These are phyloP conservation scores for Spizella passerina DNA, from an alignment of 2,797 vertebrate species.

Conservation along the genomic window DNA sequence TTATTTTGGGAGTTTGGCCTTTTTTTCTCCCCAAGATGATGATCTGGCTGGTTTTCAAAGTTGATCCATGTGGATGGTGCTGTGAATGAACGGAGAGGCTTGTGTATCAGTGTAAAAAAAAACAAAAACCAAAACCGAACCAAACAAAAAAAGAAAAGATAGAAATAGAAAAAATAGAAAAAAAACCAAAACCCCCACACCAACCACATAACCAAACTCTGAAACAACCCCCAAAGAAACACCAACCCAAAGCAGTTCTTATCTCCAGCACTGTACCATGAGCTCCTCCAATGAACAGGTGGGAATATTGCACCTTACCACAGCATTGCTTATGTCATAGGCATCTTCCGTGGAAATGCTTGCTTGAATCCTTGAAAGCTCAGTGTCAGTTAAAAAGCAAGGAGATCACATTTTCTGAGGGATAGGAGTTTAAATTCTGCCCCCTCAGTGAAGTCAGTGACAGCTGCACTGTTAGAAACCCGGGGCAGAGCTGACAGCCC, in stretches of 20 bases:
- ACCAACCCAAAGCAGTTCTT: background rate
- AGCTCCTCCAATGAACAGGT: background rate
- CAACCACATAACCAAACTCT: background rate
- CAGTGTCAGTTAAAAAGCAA: background rate
- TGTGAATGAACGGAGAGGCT: background rate
- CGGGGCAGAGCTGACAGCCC: background rate
- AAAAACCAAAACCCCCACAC: background rate
- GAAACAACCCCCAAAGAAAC: background rate
- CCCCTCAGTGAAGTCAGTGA: conserved; percentile 26
- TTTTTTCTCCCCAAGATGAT: background rate
- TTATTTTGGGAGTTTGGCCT: background rate
- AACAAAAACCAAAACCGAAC: too few relatives aligned
- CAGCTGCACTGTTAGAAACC: conserved; percentile 7
- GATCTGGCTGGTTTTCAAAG: background rate
- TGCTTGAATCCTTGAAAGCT: background rate
- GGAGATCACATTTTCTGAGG: background rate
- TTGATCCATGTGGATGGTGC: background rate
- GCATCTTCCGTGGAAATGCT: background rate
- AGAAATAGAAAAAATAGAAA: too few relatives aligned
- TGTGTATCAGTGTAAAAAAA: background rate
- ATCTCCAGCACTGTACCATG: too few relatives aligned
- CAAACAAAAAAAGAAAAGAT: too few relatives aligned
- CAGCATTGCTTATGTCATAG: background rate
- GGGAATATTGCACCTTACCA: background rate
- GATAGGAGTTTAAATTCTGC: background rate